Conservation (phyloP, 2,113 vertebrate species). For the Dipodomys stephensi region DNA sequence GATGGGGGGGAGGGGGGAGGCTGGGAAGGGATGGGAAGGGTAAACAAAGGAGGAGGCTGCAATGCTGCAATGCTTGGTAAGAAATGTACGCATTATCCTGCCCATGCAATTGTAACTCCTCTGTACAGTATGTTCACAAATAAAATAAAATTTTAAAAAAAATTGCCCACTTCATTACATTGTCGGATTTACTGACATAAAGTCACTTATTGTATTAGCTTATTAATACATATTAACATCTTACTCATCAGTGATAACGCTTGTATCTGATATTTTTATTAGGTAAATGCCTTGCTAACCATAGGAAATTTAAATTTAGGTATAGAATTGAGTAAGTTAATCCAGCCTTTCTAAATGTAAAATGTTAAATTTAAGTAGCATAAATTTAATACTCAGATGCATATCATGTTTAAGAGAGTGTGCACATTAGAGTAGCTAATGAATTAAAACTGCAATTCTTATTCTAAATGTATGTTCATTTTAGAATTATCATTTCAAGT, state of each 20-base stretch:
- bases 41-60: no score
- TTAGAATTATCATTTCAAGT: neutral
- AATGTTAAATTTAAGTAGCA: neutral
- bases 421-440: neutral
- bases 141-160: no score
- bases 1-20: no score
- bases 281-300: neutral
- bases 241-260: neutral
- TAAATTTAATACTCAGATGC: neutral
- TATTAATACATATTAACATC: neutral
- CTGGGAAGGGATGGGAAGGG: no score
- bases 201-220: neutral
- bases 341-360: conserved; percentile 8
- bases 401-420: neutral
- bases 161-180: neutral
- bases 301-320: neutral
- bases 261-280: neutral
- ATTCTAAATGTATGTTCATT: neutral
- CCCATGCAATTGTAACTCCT: no score
- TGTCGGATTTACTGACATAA: neutral
- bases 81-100: no score
- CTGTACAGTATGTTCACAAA: no score
- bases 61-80: no score
- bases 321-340: neutral
- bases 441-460: conserved; percentile 2